Evolutionary conservation across 2,113 vertebrate genomes (phyloP), one percentile per base, ranked within the genome.

Genomic region (Felis catus): DNA sequence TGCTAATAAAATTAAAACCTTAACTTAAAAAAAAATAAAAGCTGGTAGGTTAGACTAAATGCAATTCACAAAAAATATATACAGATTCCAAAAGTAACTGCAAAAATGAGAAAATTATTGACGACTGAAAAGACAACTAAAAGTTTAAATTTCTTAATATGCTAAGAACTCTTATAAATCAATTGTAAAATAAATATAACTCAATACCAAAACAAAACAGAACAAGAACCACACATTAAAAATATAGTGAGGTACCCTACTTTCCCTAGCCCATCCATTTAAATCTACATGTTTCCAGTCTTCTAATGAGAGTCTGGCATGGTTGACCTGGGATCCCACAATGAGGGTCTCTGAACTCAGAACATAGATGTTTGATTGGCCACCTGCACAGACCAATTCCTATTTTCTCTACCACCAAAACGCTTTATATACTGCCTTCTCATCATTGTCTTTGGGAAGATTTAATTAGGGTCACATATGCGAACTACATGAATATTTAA

Each of bases 71-170:
- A 76, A 76, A 88, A 80, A 23, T 48, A 70, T 80, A 71, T 8
- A 65, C 4, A 33, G 13, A 48, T 45, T 79, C n/a, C 33, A 63
- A 61, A 48, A 14, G 23, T 27, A 89, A 89, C 41, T 68, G 8
- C 29, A 89, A 94, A 96, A 89, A 39, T 45, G 1, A 55, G 16
- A 92, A 95, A 81, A 79, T 66, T 89, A 58, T 89, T 51, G 21
- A 4, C 21, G 45, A 71, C 5, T 58, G 18, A 31, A 1, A 48
- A 1, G 15, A 76, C 0, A 63, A 27, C 1, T 63, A 71, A 76
- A 58, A 91, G 4, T 29, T 70, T 74, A 76, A 92, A 66, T 65
- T 11, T 51, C 5, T 74, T 80, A 94, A 53, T 66, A 48, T 14
- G 65, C 13, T 53, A 21, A 76, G 14, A 66, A n/a, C 8, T 73